Base-by-base conservation (phyloP, 2,113 vertebrate genomes). In the Tachysurus fulvidraco region DNA sequence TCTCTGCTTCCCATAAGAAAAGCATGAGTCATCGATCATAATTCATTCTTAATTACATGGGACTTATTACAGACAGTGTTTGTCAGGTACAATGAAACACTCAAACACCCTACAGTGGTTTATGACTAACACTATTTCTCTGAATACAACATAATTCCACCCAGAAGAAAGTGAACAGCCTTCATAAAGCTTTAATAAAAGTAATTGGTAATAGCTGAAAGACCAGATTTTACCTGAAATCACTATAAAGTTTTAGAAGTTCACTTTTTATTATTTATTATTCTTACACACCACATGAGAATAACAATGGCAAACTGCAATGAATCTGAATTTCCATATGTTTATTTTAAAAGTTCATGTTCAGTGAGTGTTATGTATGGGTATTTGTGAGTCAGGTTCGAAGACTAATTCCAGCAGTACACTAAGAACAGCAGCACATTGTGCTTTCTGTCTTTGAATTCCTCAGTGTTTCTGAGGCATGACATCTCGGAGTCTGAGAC, bases 401-500 rank as follows among this genome's bases (percentile, higher is more conserved):
- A 16, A 41, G 81, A n/a, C 71, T 67, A 77, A 55, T 55, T 36
- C 50, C 57, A 67, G 86, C 59, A 67, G 41, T 50, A 25, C 30
- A 36, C 41, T 60, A 6, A 6, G 36, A 23, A 78, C 59, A 67
- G 71, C 81, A 83, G 73, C 57, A 83, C 86, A 83, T 83, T 83
- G 81, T 87, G 25, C 59, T 87, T 52, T 74, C 30, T 1, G 65
- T 36, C 80, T 78, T 77, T 87, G 81, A 83, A 87, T 87, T 78
- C 71, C 81, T 83, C 30, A 77, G 86, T 87, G 86, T 71, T 87
- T 64, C 86, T 87, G 59, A 78, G 65, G 44, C 73, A 50, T 87
- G 81, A 87, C 81, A 87, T 87, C 81, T 67, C 44, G 14, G 81
- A 82, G 59, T 55, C 21, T 67, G 81, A 41, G 60, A 17, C 50